These are phyloP conservation scores for Erpetoichthys calabaricus DNA, from an alignment of 2,797 vertebrate species.

Conservation along the genomic window DNA sequence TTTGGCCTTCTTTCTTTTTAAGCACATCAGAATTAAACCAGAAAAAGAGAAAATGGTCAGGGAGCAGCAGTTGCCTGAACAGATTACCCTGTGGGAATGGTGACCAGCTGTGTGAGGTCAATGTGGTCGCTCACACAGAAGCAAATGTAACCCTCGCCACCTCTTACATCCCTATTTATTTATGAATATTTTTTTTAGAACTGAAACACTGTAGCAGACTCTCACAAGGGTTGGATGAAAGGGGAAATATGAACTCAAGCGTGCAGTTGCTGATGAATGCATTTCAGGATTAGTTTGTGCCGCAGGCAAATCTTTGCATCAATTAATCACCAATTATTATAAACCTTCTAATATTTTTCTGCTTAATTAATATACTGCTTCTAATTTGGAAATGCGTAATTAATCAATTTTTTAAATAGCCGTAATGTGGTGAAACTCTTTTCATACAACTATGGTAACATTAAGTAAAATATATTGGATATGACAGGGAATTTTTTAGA, in stretches of 20 bases:
- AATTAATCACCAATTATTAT: constrained; percentile 39
- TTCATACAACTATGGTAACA: constrained; percentile 7
- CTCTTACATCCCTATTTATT: too few species aligned
- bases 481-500: constrained; percentile 2
- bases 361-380: constrained; percentile 50
- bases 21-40: too few species aligned
- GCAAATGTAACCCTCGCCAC: constrained; percentile 36
- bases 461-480: constrained; percentile 8
- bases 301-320: constrained; percentile 25
- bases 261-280: constrained; percentile 28
- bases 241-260: constrained; percentile 35
- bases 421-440: constrained; percentile 12
- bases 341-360: constrained; percentile 40
- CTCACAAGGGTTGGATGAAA: constrained; percentile 25
- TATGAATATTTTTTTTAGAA: constrained; percentile 13
- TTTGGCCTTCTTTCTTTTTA: too few species aligned
- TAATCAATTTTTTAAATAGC: constrained; percentile 39
- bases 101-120: constrained; percentile 48
- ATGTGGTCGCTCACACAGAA: constrained; percentile 35
- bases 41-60: too few species aligned
- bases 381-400: constrained; percentile 40
- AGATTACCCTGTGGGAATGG: constrained; percentile 44
- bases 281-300: constrained; percentile 27
- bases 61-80: constrained; percentile 8
- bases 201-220: constrained; percentile 22